Percentiles rank a stretch among this genome's conserved stretches.
phyloP scores from a whole-genome alignment of 1,140 invertebrate genomes.

The Centruroides sculpturatus region DNA sequence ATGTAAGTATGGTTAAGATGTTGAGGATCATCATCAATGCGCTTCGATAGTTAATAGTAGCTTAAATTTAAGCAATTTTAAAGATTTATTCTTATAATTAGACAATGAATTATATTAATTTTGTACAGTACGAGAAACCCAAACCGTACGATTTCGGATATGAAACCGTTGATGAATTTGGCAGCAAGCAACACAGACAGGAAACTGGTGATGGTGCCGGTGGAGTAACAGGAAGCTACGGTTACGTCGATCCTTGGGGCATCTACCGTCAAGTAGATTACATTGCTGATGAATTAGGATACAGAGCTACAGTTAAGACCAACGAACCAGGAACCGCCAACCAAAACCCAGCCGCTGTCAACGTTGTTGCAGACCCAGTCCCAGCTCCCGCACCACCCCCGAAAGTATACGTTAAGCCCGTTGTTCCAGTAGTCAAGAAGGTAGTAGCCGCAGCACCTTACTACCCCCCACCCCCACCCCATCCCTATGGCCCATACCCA shows the following conservation, averaged over 20 bases:
- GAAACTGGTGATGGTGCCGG: constrained; percentile 3
- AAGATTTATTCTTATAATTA: too few species aligned
- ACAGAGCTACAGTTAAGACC: not conserved
- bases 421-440: too few species aligned
- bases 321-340: constrained; percentile 9
- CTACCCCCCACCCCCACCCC: too few species aligned
- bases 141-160: constrained; percentile 8
- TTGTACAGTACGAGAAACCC: not conserved
- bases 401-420: too few species aligned
- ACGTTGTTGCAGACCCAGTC: not conserved
- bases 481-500: too few species aligned
- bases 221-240: constrained; percentile 1
- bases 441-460: too few species aligned
- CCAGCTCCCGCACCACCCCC: not conserved
- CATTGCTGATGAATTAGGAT: not conserved
- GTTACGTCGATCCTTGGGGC: constrained; percentile 5
- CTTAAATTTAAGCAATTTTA: too few species aligned
- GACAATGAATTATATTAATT: too few species aligned
- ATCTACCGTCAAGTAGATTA: constrained; percentile 7
- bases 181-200: not conserved
- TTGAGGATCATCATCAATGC: too few species aligned
- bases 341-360: constrained; percentile 3
- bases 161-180: constrained; percentile 7
- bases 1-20: too few species aligned
- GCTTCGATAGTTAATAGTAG: too few species aligned